These are phyloP conservation scores for Ditylenchus weischeri DNA, from an alignment of 2,888 invertebrate genomes.

Conservation along the genomic window DNA sequence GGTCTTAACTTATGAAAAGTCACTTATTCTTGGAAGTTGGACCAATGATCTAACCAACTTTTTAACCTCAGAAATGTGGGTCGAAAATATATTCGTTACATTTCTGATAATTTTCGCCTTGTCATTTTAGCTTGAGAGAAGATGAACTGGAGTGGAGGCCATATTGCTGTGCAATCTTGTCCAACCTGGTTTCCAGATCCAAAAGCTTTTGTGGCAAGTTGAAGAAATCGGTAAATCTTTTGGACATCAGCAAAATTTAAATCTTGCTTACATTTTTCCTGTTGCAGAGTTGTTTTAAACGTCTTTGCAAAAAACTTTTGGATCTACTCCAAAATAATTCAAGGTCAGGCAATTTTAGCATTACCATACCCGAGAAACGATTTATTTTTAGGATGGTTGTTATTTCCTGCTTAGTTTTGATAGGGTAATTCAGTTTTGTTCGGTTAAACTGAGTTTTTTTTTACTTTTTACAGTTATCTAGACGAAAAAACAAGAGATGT, in stretches of 20 bases:
- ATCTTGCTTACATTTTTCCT: slow-evolving; percentile 7
- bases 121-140: slow-evolving; percentile 23
- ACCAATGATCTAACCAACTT: slow-evolving; percentile 17
- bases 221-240: slow-evolving; percentile 38
- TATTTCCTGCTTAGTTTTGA: slow-evolving; percentile 47
- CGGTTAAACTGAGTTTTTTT: too few species aligned
- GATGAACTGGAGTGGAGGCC: slow-evolving; percentile 51
- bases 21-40: slow-evolving; percentile 36
- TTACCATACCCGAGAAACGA: too few species aligned
- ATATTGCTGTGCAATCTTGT: slow-evolving; percentile 51
- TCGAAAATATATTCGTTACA: not conserved
- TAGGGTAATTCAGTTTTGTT: slow-evolving; percentile 39
- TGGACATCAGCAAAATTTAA: not conserved
- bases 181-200: slow-evolving; percentile 49
- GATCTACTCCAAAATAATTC: slow-evolving; percentile 30
- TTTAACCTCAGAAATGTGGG: slow-evolving; percentile 47
- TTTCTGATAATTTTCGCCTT: too few species aligned
- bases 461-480: slow-evolving; percentile 1
- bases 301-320: slow-evolving; percentile 40
- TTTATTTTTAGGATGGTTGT: slow-evolving; percentile 41
- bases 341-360: not conserved
- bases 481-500: slow-evolving; percentile 24
- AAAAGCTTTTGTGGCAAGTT: slow-evolving; percentile 45
- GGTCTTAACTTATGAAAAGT: slow-evolving; percentile 47
- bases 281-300: slow-evolving; percentile 39